Evolutionary conservation across 2,113 vertebrate genomes (phyloP).

Genomic region (Sinocyclocheilus rhinocerous): DNA sequence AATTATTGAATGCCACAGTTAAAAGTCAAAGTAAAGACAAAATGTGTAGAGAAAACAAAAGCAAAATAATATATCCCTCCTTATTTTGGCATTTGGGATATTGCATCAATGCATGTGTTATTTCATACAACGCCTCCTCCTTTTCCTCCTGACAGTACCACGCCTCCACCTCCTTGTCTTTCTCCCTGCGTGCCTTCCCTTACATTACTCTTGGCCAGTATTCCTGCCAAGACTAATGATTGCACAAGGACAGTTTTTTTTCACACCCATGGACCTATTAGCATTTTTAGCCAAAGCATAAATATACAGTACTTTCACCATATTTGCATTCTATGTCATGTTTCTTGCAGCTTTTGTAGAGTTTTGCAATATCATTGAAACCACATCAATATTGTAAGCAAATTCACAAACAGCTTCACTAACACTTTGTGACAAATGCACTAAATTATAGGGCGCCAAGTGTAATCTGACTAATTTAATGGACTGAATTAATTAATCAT

Average conservation of each 20-base stretch:
- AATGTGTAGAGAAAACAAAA: background rate
- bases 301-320: background rate
- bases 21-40: slow-evolving; percentile 20
- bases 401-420: background rate
- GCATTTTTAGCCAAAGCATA: background rate
- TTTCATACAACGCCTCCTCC: background rate
- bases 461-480: background rate
- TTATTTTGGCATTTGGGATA: background rate
- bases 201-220: background rate
- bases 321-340: background rate
- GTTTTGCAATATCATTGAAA: background rate
- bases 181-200: background rate
- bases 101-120: slow-evolving; percentile 6
- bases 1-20: slow-evolving; percentile 32
- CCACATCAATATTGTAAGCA: background rate
- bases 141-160: slow-evolving; percentile 16
- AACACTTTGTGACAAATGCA: background rate
- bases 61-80: slow-evolving; percentile 11
- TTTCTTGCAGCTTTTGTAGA: background rate
- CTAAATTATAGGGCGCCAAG: background rate
- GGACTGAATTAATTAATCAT: background rate
- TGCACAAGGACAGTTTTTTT: slow-evolving; percentile 13
- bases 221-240: background rate
- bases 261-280: slow-evolving; percentile 8
- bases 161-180: slow-evolving; percentile 4